Evolutionary conservation across 2,113 vertebrate species (phyloP), one percentile per base, ranked within the genome.

Genomic region (Nothobranchius furzeri): DNA sequence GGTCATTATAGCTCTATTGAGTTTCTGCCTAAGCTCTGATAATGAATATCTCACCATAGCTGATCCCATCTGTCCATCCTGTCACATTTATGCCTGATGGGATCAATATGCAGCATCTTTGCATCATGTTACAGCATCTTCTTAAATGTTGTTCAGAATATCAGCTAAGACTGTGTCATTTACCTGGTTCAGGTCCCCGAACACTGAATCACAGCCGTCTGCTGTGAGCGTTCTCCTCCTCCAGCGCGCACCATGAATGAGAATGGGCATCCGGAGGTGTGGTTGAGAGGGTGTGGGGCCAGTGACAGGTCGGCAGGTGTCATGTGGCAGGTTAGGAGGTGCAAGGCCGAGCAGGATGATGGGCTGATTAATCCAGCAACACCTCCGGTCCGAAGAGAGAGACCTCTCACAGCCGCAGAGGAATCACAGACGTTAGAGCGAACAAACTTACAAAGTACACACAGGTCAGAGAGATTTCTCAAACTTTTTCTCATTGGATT

Each of bases 1-100:
- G 82, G 86, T 89, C 90, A 92, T 92, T 90, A 91, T 85, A 89
- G 89, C 79, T 81, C 88, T 87, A 89, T 90, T 89, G 90, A 91
- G 84, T 90, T 92, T 90, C 89, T 89, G 85, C 90, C 85, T 89
- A 89, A 90, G 80, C 73, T 68, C 79, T 70, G 64, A 85, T 84
- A 80, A 68, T 67, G 56, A 85, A 75, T 87, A 82, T 85, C 91
- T 91, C 87, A 84, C 72, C 83, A 63, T 56, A 63, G 64, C 78
- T 65, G 72, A 88, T 86, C 81, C 83, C 79, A 73, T 75, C 85
- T 82, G 69, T 78, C 85, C 52, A n/a, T 75, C 84, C 87, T 81
- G 36, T 90, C 76, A 60, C 73, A 73, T 70, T 83, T 82, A 45
- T 10, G 12, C 62, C 81, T 79, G 66, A 79, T 75, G 81, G 75